Evolutionary conservation across 2,797 vertebrate species (phyloP), one percentile per base, ranked within the genome.

Genomic region (Merluccius polli): DNA sequence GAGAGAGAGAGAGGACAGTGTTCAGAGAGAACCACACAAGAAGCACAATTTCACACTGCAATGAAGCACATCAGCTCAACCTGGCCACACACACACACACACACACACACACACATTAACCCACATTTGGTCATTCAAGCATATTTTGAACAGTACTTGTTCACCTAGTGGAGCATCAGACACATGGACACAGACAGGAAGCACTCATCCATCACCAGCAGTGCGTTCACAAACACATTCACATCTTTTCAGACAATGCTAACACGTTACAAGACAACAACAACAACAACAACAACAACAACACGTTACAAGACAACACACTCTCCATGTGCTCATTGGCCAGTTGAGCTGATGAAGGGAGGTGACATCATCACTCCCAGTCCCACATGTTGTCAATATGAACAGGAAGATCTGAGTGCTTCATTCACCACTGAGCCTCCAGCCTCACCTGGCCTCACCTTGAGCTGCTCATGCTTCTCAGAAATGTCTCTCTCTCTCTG

Each of bases 11-110:
- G 79, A 86, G 87, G 85, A 88, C 85, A 82, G 81, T 68, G 82
- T 87, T 89, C 88, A 86, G 82, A 87, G 73, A 86, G 78, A 87
- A 81, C 81, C 83, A 88, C 85, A 89, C 72, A 80, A 79, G 82
- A 89, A 89, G 87, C 85, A 87, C 88, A 92, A 93, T 93, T 94
- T 94, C 92, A 93, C 91, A 93, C 91, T 84, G 86, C 88, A 88
- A 78, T 93, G 90, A 92, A 93, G 89, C 89, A 86, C 83, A 91
- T 91, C 87, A 87, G 77, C 84, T 78, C 78, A 81, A 16, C 77
- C 83, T 84, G 87, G 86, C 80, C 86, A 85, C 52, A 77, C 41
- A 33, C 15, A 15, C 76, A 65, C 44, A 78, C 68, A 65, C 68
- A 74, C 68, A 68, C 69, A 73, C 59, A 16, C 15, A 44, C 41